These are phyloP conservation scores for Syndactyla subalaris DNA, from an alignment of 2,797 vertebrate species.

Conservation along the genomic window DNA sequence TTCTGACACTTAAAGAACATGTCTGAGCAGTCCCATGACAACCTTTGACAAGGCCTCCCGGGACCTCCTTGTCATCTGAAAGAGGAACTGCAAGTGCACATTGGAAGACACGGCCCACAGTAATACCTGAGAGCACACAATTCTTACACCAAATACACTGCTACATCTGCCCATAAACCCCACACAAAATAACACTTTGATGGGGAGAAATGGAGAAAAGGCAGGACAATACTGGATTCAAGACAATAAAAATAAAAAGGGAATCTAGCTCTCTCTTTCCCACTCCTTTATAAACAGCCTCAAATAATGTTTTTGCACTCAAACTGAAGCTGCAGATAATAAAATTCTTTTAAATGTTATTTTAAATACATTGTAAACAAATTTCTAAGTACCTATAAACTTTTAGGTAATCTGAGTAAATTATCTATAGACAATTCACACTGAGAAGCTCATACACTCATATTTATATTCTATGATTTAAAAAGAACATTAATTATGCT, in stretches of 20 bases:
- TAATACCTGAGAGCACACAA: not conserved
- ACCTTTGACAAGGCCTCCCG: not conserved
- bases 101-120: accelerated
- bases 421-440: not conserved
- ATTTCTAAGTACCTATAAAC: not conserved
- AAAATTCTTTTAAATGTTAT: not conserved
- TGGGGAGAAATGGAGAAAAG: not conserved
- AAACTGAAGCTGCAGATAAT: not conserved
- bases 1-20: not conserved
- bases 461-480: not conserved
- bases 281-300: not conserved
- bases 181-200: not conserved
- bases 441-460: not conserved
- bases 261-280: not conserved
- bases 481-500: not conserved
- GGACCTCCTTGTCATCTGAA: not conserved
- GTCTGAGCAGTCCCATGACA: not conserved
- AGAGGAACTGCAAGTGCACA: not conserved
- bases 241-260: not conserved
- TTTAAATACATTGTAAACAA: not conserved
- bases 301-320: not conserved
- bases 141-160: not conserved
- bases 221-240: not conserved
- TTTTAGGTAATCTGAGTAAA: not conserved
- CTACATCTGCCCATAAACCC: not conserved